Evolutionary conservation across 2,888 invertebrate species (phyloP).

Genomic region (Tortrix viridana): DNA sequence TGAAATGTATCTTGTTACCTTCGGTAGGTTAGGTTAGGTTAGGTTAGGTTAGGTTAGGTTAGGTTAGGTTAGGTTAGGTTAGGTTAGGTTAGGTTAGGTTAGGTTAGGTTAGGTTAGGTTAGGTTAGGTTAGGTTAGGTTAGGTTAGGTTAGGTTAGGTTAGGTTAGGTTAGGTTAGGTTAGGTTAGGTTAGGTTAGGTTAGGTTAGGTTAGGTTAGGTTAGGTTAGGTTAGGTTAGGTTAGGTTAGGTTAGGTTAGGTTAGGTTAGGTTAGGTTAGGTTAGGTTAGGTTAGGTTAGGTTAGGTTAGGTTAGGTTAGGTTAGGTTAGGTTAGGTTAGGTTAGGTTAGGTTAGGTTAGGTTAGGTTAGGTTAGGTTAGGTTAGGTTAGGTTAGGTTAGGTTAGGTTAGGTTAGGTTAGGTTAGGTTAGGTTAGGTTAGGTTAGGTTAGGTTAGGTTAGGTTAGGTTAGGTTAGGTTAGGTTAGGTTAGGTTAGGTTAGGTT

Average conservation of each 20-base stretch:
- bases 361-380: slow-evolving; percentile 39
- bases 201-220: slow-evolving; percentile 34
- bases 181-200: slow-evolving; percentile 20
- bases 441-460: slow-evolving; percentile 14
- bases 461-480: slow-evolving; percentile 15
- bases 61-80: slow-evolving; percentile 30
- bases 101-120: slow-evolving; percentile 23
- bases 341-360: slow-evolving; percentile 38
- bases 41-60: slow-evolving; percentile 20
- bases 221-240: slow-evolving; percentile 36
- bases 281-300: slow-evolving; percentile 20
- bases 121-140: slow-evolving; percentile 21
- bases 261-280: slow-evolving; percentile 75
- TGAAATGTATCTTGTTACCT: too few relatives aligned
- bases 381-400: slow-evolving; percentile 39
- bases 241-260: slow-evolving; percentile 87
- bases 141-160: slow-evolving; percentile 27
- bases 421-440: slow-evolving; percentile 28
- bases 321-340: slow-evolving; percentile 34
- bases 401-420: slow-evolving; percentile 27
- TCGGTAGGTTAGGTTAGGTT: too few relatives aligned
- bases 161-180: slow-evolving; percentile 21
- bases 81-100: slow-evolving; percentile 29
- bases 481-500: slow-evolving; percentile 16
- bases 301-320: slow-evolving; percentile 20